Conservation (phyloP, 2,888 invertebrate genomes). For the Pristionchus maxplancki region DNA sequence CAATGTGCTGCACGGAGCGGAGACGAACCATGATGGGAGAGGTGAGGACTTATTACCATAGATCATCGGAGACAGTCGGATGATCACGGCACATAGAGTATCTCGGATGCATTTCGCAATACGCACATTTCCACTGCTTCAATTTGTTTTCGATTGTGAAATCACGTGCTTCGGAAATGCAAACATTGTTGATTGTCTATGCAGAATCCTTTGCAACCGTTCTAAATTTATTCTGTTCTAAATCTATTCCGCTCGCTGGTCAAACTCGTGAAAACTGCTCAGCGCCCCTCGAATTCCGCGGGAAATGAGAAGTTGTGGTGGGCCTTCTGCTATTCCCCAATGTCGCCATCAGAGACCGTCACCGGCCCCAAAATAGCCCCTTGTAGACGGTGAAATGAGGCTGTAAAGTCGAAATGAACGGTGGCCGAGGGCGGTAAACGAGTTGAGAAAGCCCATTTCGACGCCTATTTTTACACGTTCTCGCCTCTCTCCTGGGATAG, state of each 20-base stretch:
- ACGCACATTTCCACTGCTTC: too few relatives aligned
- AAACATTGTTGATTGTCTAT: neutral
- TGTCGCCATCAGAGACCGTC: neutral
- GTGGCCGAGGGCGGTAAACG: neutral
- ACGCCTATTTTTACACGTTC: neutral
- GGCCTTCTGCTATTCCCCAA: neutral
- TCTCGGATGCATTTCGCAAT: neutral
- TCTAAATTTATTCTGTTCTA: too few relatives aligned
- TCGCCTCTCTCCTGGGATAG: neutral
- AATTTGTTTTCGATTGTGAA: too few relatives aligned
- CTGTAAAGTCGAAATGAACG: neutral
- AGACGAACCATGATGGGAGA: neutral
- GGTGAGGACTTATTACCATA: neutral
- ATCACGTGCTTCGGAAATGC: too few relatives aligned
- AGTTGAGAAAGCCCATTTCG: neutral
- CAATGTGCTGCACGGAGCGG: slow-evolving; percentile 56
- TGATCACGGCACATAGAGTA: too few relatives aligned
- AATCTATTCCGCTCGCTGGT: neutral
- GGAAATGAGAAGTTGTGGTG: slow-evolving; percentile 6
- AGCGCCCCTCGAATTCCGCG: neutral
- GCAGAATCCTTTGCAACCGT: neutral
- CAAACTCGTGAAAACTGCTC: neutral
- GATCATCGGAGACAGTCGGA: too few relatives aligned
- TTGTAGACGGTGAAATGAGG: neutral
- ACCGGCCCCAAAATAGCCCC: neutral